These are phyloP conservation scores for Onychostruthus taczanowskii DNA, from an alignment of 2,113 vertebrate species.

Conservation along the genomic window DNA sequence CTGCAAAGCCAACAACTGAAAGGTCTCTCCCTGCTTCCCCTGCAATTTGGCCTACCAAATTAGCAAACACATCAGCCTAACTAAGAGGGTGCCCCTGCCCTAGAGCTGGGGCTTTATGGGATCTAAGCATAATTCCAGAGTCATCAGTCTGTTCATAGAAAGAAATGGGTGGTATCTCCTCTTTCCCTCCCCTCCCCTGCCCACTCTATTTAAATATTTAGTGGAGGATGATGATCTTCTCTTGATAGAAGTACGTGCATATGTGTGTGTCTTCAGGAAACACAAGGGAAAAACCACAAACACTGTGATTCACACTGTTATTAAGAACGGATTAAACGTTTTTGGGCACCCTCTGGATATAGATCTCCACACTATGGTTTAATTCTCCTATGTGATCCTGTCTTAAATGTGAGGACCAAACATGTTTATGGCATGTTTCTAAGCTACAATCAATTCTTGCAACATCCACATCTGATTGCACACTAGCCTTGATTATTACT, in stretches of 20 bases:
- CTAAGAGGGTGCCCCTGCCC: background rate
- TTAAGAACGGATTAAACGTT: background rate
- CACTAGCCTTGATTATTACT: background rate
- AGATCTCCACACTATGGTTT: background rate
- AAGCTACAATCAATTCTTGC: background rate
- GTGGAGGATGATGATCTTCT: background rate
- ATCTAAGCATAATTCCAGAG: background rate
- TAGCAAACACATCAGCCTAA: background rate
- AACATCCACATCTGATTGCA: background rate
- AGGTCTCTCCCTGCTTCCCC: background rate
- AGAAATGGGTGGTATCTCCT: background rate
- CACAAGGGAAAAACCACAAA: background rate
- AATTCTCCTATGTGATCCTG: background rate
- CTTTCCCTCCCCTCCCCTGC: background rate
- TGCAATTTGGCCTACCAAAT: background rate
- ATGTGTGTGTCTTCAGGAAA: background rate
- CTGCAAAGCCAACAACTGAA: background rate
- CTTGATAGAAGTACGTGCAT: background rate
- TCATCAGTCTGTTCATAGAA: background rate
- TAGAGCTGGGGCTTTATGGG: accelerated
- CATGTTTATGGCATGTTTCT: background rate
- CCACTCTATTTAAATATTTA: background rate
- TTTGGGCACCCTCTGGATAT: background rate
- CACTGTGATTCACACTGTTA: background rate
- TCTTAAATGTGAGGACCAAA: background rate